Conservation (phyloP, 2,797 vertebrate species). For the Urophycis tenuis region DNA sequence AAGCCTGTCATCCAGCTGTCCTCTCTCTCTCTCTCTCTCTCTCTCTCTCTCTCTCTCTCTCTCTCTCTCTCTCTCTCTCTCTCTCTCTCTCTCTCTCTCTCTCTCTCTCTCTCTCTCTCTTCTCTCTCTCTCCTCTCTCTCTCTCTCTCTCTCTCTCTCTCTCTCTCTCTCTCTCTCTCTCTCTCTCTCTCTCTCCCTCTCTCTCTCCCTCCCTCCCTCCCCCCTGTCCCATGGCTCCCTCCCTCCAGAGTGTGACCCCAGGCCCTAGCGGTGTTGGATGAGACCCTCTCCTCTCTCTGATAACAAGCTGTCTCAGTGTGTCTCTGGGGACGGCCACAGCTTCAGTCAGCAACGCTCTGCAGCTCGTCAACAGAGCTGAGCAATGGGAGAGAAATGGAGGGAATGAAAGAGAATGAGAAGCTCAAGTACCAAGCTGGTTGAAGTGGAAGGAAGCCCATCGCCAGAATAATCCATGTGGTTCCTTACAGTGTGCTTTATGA, state of each 20-base stretch:
- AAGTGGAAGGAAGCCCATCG: not conserved
- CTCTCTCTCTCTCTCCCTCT: conserved; percentile 33
- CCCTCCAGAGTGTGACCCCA: conserved; percentile 10
- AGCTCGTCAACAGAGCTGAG: conserved; percentile 22
- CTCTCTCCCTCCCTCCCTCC: no score
- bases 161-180: conserved; percentile 27
- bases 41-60: conserved; percentile 27
- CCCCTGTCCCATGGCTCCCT: no score
- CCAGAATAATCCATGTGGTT: not conserved
- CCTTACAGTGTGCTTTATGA: not conserved
- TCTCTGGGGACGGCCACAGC: conserved; percentile 45
- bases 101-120: conserved; percentile 39
- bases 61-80: conserved; percentile 39
- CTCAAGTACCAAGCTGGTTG: not conserved
- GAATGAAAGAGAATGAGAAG: conserved; percentile 13
- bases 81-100: conserved; percentile 34
- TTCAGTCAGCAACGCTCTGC: conserved; percentile 41
- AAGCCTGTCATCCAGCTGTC: conserved; percentile 33
- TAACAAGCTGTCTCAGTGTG: conserved; percentile 53
- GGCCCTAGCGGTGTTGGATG: conserved; percentile 42
- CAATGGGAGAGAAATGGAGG: not conserved
- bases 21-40: conserved; percentile 34
- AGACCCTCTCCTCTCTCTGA: conserved; percentile 47
- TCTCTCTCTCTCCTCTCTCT: no score
- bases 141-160: conserved; percentile 33